Percentiles rank a stretch among this genome's conserved stretches.
phyloP scores from a whole-genome alignment of 2,888 invertebrate species.

The Antitype chi region DNA sequence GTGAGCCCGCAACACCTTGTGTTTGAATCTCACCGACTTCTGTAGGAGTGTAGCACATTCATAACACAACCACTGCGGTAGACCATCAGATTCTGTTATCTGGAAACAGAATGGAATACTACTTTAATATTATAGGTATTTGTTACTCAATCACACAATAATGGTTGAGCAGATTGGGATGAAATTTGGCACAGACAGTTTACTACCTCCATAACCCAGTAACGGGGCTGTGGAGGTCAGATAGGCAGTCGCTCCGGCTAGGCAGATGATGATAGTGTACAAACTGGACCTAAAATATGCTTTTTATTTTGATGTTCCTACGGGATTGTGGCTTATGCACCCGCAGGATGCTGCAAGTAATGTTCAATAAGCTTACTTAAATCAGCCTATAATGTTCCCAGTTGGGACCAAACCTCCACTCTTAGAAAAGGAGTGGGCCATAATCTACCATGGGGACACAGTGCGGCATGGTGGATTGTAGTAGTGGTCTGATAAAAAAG shows the following conservation, averaged over 20 bases:
- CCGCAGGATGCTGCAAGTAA: too few species aligned
- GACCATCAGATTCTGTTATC: conserved; percentile 80
- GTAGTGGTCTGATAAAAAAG: not conserved
- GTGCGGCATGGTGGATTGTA: not conserved
- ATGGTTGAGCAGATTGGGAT: too few species aligned
- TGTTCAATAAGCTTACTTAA: not conserved
- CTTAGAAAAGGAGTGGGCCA: not conserved
- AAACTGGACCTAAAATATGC: not conserved
- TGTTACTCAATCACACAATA: too few species aligned
- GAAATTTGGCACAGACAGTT: too few species aligned
- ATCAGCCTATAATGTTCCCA: not conserved
- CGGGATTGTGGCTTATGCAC: not conserved
- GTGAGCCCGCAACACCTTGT: conserved; percentile 78
- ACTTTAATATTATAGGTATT: not conserved
- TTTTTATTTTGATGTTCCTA: not conserved
- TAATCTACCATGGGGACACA: not conserved
- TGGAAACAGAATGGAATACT: conserved; percentile 49
- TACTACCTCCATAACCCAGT: too few species aligned
- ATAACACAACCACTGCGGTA: conserved; percentile 82
- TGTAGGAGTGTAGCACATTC: conserved; percentile 77
- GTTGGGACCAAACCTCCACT: not conserved
- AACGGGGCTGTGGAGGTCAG: too few species aligned
- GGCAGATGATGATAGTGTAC: too few species aligned
- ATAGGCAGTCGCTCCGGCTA: too few species aligned
- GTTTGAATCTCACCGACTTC: conserved; percentile 80